Conservation (phyloP, 2,797 vertebrate species). For the Tragopan temminckii region DNA sequence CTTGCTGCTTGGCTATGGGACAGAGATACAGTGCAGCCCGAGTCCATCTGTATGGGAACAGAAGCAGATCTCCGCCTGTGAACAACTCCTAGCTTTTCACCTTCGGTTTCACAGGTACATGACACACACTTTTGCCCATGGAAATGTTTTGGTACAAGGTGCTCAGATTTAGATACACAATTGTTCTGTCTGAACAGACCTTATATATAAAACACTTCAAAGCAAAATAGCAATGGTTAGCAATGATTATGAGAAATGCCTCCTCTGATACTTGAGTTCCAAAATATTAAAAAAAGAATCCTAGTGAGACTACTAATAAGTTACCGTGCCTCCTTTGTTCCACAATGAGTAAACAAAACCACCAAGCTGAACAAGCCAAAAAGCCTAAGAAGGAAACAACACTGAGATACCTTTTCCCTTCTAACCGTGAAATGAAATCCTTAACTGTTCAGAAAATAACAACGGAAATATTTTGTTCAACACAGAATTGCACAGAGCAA, state of each 20-base stretch:
- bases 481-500: not conserved
- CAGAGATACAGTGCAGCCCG: not conserved
- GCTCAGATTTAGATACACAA: not conserved
- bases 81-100: not conserved
- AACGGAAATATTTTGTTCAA: not conserved
- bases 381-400: not conserved
- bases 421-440: not conserved
- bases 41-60: not conserved
- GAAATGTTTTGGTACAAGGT: not conserved
- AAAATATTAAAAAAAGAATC: not conserved
- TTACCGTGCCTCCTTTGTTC: not conserved
- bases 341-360: not conserved
- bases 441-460: not conserved
- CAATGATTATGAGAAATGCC: not conserved
- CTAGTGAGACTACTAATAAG: slow-evolving; percentile 11
- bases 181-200: not conserved
- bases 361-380: not conserved
- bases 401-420: not conserved
- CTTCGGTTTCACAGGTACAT: not conserved
- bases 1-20: not conserved
- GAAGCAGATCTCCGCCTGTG: not conserved
- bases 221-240: not conserved
- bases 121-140: not conserved
- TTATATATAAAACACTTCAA: not conserved
- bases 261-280: not conserved